These are phyloP conservation scores for Cephalophus harveyi DNA, from an alignment of 2,113 vertebrate species.

Conservation along the genomic window DNA sequence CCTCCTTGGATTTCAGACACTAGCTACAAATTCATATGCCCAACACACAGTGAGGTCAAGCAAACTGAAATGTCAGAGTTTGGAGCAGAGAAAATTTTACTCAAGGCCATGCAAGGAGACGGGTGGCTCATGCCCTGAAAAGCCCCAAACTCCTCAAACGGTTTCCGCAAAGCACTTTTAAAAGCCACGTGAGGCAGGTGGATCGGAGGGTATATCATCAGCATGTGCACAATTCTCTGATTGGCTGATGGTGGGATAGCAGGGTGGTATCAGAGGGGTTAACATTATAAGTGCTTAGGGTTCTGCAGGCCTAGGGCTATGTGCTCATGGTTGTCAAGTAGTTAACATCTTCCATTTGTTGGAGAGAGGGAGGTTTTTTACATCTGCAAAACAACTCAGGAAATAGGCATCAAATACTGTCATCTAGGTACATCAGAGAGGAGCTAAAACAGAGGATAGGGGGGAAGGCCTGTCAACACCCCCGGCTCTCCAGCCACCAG, in stretches of 20 bases:
- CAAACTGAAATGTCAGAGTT: not conserved
- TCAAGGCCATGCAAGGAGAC: not conserved
- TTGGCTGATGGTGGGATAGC: not conserved
- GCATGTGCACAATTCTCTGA: not conserved
- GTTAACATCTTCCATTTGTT: not conserved
- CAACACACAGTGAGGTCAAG: not conserved
- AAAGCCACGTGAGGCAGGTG: not conserved
- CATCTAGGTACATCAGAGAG: not conserved
- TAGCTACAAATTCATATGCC: not conserved
- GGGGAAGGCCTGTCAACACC: not conserved
- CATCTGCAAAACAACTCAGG: not conserved
- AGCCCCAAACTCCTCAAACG: not conserved
- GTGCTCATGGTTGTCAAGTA: not conserved
- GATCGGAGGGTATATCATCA: not conserved
- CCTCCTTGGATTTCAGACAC: not conserved
- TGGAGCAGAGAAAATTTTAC: not conserved
- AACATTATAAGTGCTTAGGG: not conserved
- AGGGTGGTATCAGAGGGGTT: not conserved
- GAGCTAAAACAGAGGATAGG: not conserved
- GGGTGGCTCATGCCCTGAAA: not conserved
- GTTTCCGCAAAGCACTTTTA: not conserved
- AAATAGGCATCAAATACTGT: not conserved
- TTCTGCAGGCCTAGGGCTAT: not conserved
- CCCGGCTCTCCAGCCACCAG: fast-evolving
- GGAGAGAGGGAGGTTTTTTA: not conserved